Conservation (phyloP, 1,140 invertebrate species). For the Drosophila repletoides region DNA sequence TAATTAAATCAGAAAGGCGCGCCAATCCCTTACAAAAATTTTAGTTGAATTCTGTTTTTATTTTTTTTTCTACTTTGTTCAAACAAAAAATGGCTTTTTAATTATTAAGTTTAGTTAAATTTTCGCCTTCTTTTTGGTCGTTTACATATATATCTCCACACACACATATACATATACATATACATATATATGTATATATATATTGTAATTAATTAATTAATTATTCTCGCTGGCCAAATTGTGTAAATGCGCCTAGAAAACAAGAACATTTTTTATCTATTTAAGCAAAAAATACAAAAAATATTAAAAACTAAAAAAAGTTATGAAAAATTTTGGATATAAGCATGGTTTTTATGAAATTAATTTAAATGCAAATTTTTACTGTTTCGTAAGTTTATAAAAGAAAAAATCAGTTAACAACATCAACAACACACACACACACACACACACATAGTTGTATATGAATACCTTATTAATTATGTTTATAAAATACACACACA, state of each 20-base stretch:
- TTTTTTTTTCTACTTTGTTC: conserved; percentile 23
- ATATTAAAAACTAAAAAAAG: neutral
- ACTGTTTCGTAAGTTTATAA: conserved; percentile 30
- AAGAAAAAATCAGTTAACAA: conserved; percentile 7
- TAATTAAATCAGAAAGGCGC: neutral
- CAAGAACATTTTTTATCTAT: conserved; percentile 21
- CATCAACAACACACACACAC: conserved; percentile 37
- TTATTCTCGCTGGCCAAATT: conserved; percentile 45
- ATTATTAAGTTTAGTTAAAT: conserved; percentile 73
- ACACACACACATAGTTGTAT: conserved; percentile 51
- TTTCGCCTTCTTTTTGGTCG: conserved; percentile 34
- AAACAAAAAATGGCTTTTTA: conserved; percentile 59
- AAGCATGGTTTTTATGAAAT: conserved; percentile 37
- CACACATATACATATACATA: neutral
- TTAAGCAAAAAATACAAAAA: conserved; percentile 22
- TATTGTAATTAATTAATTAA: too few species aligned
- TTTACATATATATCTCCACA: conserved; percentile 20
- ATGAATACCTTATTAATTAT: conserved; percentile 61
- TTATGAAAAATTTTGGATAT: conserved; percentile 15
- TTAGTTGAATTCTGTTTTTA: conserved; percentile 72
- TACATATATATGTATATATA: conserved; percentile 11
- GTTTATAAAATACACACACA: conserved; percentile 46
- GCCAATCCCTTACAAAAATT: conserved; percentile 15
- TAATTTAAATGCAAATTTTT: conserved; percentile 43
- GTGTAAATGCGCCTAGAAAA: conserved; percentile 24